Evolutionary conservation across 2,797 vertebrate species (phyloP), one percentile per base, ranked within the genome.

Genomic region (Vultur gryphus): DNA sequence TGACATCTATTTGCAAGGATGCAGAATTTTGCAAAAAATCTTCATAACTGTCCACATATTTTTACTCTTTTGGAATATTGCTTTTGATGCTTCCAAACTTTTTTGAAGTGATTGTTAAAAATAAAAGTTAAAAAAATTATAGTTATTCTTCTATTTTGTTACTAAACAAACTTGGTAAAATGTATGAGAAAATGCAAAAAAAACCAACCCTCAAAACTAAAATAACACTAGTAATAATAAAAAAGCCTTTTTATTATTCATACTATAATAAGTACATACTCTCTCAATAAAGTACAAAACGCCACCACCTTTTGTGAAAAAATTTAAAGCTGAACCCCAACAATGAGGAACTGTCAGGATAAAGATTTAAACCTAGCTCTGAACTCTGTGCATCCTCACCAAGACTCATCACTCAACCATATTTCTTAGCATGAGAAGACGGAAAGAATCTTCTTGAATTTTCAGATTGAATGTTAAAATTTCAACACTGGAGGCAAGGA

Each of bases 281-380:
- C 65, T 37, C 18, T 29, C 9, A 59, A 39, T 28, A n/a, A 69
- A 81, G 7, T 25, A 25, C 5, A 57, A 64, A 82, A 3, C 17
- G 6, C 1, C 5, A 11, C 1, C 0, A 37, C 0, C 0, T 23
- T n/a, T 62, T 62, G 13, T 3, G 4, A 48, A 31, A 31, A 28
- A 54, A 18, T 8, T 17, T 59, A 43, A 33, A 83, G 12, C 7
- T n/a, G 20, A 78, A 33, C 1, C 5, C 4, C 13, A 46, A 3
- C 7, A 25, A 25, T 46, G 3, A 76, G 37, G 64, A 75, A n/a
- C 3, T 46, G 1, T 41, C 35, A 62, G 48, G 14, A 19, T 48
- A 62, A 66, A 9, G 6, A 82, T 65, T 72, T n/a, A 89, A 87
- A 82, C 16, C 23, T 64, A 39, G 8, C 8, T 71, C 28, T 49